Percentiles rank a stretch among this genome's conserved stretches.
phyloP scores from a whole-genome alignment of 2,797 vertebrate species.

The Otolemur crassicaudatus region DNA sequence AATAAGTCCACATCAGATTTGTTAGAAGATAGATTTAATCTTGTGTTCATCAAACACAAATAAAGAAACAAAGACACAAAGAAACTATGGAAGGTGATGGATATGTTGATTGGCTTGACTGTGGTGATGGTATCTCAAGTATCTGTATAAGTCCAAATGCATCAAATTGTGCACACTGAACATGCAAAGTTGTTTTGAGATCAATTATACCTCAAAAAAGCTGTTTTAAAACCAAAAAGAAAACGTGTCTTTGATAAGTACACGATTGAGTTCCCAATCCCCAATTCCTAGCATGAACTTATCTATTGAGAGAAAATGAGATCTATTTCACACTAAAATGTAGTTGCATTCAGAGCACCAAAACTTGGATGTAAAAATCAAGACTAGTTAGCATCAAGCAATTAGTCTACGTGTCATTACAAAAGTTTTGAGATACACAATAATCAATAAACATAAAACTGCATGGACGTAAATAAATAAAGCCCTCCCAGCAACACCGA shows the following conservation, averaged over 20 bases:
- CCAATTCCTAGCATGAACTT: slow-evolving; percentile 5
- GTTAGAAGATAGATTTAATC: not conserved
- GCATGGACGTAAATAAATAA: no score
- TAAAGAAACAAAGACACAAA: not conserved
- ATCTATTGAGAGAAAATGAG: not conserved
- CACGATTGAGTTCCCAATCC: not conserved
- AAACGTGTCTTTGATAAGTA: not conserved
- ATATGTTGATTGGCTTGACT: not conserved
- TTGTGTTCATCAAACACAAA: not conserved
- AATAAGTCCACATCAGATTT: not conserved
- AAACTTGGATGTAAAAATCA: not conserved
- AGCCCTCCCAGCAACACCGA: no score
- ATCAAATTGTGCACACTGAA: not conserved
- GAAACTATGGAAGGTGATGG: not conserved
- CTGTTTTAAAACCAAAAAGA: not conserved
- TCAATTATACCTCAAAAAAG: not conserved
- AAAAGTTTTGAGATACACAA: no score
- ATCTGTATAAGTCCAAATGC: not conserved
- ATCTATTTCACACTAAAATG: not conserved
- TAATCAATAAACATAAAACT: no score
- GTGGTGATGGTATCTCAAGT: not conserved
- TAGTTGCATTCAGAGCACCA: not conserved
- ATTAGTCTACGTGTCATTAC: not conserved
- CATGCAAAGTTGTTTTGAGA: not conserved
- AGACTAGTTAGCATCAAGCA: not conserved